Evolutionary conservation across 2,797 vertebrate genomes (phyloP).

Genomic region (Girardinus metallicus): DNA sequence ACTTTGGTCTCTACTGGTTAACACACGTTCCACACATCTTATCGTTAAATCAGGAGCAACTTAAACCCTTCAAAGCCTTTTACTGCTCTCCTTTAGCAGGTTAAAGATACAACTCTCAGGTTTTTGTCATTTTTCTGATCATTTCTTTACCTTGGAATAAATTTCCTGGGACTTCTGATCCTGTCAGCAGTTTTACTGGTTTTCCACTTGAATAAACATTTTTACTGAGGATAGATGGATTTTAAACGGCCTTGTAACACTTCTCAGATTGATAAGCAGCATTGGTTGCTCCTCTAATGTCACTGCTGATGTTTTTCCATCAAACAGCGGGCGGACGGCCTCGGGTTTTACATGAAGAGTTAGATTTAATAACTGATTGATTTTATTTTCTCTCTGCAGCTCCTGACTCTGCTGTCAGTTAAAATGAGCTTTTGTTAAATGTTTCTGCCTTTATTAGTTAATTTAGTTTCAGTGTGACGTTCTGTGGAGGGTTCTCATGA

Average conservation of each 20-base stretch:
- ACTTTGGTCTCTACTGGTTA: not conserved
- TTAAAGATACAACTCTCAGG: not conserved
- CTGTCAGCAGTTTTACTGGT: not conserved
- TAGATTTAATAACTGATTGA: too few species aligned
- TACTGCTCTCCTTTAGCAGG: too few species aligned
- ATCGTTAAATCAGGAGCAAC: not conserved
- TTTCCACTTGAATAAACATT: not conserved
- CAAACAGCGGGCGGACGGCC: too few species aligned
- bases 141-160: not conserved
- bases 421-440: not conserved
- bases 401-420: not conserved
- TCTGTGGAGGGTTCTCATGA: not conserved
- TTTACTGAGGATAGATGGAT: not conserved
- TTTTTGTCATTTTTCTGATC: not conserved
- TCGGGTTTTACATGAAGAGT: too few species aligned
- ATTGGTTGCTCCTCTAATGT: not conserved
- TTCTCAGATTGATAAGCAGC: not conserved
- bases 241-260: not conserved
- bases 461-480: not conserved
- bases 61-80: not conserved
- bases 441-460: not conserved
- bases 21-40: not conserved
- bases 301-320: too few species aligned
- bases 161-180: not conserved
- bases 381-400: too few species aligned